Base-by-base conservation (phyloP, 2,113 vertebrate genomes). In the Formicarius rufipectus region DNA sequence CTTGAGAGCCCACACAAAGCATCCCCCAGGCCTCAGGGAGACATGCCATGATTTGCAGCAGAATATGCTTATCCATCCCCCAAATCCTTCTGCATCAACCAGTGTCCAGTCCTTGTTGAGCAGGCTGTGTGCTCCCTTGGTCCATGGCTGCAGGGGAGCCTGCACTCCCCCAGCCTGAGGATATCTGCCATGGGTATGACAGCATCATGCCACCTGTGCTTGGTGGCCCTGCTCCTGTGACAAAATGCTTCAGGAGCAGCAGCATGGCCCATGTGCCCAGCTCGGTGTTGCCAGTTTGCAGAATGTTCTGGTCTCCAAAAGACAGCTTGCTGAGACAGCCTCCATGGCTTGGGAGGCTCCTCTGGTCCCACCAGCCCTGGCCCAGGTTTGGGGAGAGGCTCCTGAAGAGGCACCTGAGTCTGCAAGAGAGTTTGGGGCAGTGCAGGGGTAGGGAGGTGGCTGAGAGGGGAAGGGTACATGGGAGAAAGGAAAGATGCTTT, bases 241-340 rank as follows among this genome's bases (percentile, higher is more conserved):
- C 10, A 52, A 52, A 71, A 23, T 16, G n/a, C 12, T 18, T 27
- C 4, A 0, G 10, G 64, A 83, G n/a, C 18, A 52, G n/a, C 15
- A 31, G 40, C 20, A 23, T 0, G 40, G n/a, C 27, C 27, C 23
- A 2, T 7, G 40, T 84, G 12, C n/a, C 40, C 58, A 28, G n/a
- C 58, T 35, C 1, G 0, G 35, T 1, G 0, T 25, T 56, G 25
- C 42, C 18, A 7, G 33, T 30, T 39, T 45, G 49, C 42, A 75
- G 33, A 4, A n/a, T n/a, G n/a, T n/a, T n/a, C n/a, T n/a, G n/a
- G n/a, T n/a, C n/a, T n/a, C n/a, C n/a, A n/a, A n/a, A n/a, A n/a
- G n/a, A n/a, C n/a, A n/a, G n/a, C n/a, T n/a, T n/a, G n/a, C n/a
- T n/a, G n/a, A n/a, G n/a, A n/a, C n/a, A n/a, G n/a, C n/a, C n/a